phyloP scores from a whole-genome alignment of 1,140 invertebrate species.

The Thalassaphorura encarpata region DNA sequence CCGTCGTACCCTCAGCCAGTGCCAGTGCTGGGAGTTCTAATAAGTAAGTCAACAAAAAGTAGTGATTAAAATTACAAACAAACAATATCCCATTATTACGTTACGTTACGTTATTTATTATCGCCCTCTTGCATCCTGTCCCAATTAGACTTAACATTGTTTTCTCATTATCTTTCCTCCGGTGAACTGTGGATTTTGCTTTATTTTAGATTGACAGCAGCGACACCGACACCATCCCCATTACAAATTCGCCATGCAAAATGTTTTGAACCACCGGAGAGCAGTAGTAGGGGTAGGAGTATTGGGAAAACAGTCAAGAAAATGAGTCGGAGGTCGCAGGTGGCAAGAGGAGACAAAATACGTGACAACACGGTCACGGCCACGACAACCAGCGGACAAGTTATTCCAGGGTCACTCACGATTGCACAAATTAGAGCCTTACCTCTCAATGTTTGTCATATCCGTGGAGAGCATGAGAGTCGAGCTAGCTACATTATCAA shows the following conservation, averaged over 20 bases:
- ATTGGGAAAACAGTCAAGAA: background rate
- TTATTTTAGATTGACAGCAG: background rate
- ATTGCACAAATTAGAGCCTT: conserved; percentile 23
- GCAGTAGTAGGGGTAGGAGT: background rate
- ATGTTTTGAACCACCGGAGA: conserved; percentile 7
- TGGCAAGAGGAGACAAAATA: background rate
- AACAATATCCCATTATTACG: conserved; percentile 8
- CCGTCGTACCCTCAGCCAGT: too few species aligned
- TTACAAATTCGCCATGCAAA: conserved; percentile 13
- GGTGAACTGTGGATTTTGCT: background rate
- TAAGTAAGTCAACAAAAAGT: too few species aligned
- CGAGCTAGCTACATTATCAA: conserved; percentile 23
- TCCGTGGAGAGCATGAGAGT: background rate
- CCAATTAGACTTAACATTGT: background rate
- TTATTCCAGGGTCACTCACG: conserved; percentile 3
- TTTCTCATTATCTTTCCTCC: background rate
- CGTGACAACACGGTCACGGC: background rate
- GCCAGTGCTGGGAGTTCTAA: too few species aligned
- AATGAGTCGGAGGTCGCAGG: background rate
- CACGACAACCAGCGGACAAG: background rate
- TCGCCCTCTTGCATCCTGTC: background rate
- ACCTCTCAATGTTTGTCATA: conserved; percentile 18
- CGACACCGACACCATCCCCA: background rate
- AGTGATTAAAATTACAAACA: too few species aligned
- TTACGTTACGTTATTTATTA: background rate